Conservation (phyloP, 2,888 invertebrate species). For the Nineta flava region DNA sequence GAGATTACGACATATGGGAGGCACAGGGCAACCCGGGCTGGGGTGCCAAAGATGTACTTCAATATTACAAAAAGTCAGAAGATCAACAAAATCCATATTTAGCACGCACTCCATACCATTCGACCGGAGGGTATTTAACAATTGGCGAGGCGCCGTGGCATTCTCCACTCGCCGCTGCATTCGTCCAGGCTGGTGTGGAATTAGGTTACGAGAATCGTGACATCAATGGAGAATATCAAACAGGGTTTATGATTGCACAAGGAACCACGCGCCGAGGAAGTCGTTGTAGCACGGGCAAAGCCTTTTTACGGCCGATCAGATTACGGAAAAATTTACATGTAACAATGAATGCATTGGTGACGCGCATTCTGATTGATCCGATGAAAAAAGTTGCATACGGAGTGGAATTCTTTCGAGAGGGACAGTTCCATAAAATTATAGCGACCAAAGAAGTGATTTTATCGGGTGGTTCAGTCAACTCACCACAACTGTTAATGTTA, state of each 20-base stretch:
- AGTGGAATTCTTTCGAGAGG: conserved; percentile 62
- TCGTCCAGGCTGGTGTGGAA: conserved; percentile 68
- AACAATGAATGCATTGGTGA: conserved; percentile 66
- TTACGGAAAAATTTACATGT: conserved; percentile 70
- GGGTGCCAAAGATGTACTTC: conserved; percentile 62
- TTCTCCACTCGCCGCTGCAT: conserved; percentile 66
- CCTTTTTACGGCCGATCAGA: conserved; percentile 66
- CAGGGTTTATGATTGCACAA: conserved; percentile 82
- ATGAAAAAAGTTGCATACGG: conserved; percentile 63
- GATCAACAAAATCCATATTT: conserved; percentile 78
- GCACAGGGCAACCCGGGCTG: conserved; percentile 74
- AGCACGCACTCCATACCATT: conserved; percentile 61
- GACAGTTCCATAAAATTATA: conserved; percentile 51
- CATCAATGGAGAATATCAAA: conserved; percentile 72
- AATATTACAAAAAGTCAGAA: conserved; percentile 83
- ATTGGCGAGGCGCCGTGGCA: conserved; percentile 77
- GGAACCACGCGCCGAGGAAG: conserved; percentile 52
- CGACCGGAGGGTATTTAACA: conserved; percentile 66
- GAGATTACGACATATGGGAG: conserved; percentile 86
- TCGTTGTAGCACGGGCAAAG: conserved; percentile 78
- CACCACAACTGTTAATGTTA: conserved; percentile 85
- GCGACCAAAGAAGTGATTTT: conserved; percentile 77
- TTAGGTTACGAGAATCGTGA: conserved; percentile 77
- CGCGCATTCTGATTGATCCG: conserved; percentile 56
- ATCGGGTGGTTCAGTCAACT: conserved; percentile 82